These are phyloP conservation scores for Xenotilapia caudafasciata DNA, from an alignment of 2,113 vertebrate genomes.

Conservation along the genomic window DNA sequence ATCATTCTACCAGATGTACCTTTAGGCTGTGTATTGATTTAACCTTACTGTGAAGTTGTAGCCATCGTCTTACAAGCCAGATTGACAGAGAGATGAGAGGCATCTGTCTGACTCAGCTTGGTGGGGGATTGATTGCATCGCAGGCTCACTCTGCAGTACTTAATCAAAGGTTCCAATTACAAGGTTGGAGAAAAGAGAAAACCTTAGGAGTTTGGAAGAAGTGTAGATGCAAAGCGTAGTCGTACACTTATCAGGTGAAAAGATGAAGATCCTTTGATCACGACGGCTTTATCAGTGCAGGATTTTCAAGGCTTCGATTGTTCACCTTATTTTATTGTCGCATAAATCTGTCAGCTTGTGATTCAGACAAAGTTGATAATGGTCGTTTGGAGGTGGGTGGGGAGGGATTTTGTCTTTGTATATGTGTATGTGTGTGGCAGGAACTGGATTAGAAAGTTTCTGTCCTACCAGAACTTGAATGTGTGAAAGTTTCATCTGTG, in stretches of 20 bases:
- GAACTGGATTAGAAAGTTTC: neutral
- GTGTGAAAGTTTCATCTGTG: neutral
- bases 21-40: neutral
- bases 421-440: neutral
- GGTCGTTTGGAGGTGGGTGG: neutral
- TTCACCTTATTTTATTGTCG: neutral
- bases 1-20: neutral
- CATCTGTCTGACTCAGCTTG: neutral
- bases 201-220: neutral
- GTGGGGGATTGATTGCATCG: neutral
- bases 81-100: neutral
- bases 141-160: neutral
- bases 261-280: neutral
- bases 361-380: neutral
- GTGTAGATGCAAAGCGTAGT: neutral
- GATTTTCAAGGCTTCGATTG: neutral
- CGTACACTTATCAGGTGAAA: neutral
- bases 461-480: neutral
- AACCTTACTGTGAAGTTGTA: neutral
- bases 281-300: neutral
- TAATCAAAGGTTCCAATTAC: neutral
- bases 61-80: neutral
- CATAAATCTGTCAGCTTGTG: neutral
- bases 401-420: neutral
- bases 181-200: neutral